Base-by-base conservation (phyloP, 1,140 invertebrate species). In the Nebria ingens region DNA sequence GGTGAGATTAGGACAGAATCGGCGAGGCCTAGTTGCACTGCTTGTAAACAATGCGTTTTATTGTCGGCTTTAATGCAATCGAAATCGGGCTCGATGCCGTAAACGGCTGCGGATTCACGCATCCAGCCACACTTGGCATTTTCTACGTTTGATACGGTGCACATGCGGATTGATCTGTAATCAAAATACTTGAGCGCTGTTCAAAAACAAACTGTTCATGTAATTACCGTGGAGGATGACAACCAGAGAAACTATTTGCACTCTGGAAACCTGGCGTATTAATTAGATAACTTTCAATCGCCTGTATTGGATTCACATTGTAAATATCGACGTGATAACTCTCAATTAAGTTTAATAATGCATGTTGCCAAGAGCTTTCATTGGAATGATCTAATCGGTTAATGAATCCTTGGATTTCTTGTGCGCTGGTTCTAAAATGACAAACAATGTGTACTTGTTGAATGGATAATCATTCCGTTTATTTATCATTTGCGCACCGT, bases 101-200 rank as follows among this genome's bases (percentile, higher is more conserved):
- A 81, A 1, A 84, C 81, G 2, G 78, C 71, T 0, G 83, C 78
- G 0, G 82, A 82, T 62, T 86, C 81, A 58, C 79, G 76, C 60
- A 91, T 63, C 81, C 83, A 86, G 9, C 79, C 74, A 63, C 89
- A 92, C 62, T 91, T 91, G 22, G 78, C 75, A 23, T 79, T 76
- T 56, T 85, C 83, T 0, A 83, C 64, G 29, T 81, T 75, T 0
- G 82, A 82, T 0, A 77, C 77, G 0, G 83, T 83, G 60, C 84
- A 87, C 40, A 84, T 71, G 0, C 75, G 74, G 22, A 83, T 73
- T 19, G 78, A 75, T 3, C 72, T 71, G 60, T 13, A 64, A 63
- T 50, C 19, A 54, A 54, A 45, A n/a, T 53, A 21, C 21, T 45
- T 11, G 11, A 42, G 58, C 49, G 40, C 13, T 19, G 19, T 50